phyloP scores from a whole-genome alignment of 2,113 vertebrate species.

The Hipposideros armiger region DNA sequence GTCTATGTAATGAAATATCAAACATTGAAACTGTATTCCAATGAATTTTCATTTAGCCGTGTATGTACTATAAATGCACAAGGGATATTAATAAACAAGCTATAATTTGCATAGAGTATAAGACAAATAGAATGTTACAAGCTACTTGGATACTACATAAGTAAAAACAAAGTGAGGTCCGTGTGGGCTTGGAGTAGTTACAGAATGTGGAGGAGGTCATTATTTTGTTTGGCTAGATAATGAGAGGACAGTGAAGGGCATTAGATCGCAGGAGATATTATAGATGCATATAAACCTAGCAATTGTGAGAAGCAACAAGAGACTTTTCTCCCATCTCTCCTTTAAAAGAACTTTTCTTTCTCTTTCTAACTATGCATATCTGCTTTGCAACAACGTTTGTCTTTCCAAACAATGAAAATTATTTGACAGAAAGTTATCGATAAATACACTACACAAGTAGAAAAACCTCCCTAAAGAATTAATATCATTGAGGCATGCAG shows the following conservation, averaged over 20 bases:
- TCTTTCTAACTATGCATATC: neutral
- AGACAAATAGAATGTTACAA: neutral
- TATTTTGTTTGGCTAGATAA: neutral
- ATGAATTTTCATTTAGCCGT: slow-evolving; percentile 15
- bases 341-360: neutral
- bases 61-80: neutral
- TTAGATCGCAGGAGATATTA: neutral
- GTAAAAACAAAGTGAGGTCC: neutral
- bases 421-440: neutral
- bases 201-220: neutral
- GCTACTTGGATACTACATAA: neutral
- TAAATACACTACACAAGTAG: neutral
- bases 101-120: neutral
- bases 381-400: neutral
- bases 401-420: neutral
- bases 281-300: neutral
- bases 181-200: neutral
- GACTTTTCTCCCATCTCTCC: neutral
- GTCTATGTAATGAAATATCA: neutral
- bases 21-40: neutral
- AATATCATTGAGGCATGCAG: neutral
- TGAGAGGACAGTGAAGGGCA: neutral
- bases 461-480: neutral
- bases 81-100: neutral
- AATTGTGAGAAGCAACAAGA: neutral